phyloP scores from a whole-genome alignment of 2,113 vertebrate genomes.

The Glaucidium brasilianum region DNA sequence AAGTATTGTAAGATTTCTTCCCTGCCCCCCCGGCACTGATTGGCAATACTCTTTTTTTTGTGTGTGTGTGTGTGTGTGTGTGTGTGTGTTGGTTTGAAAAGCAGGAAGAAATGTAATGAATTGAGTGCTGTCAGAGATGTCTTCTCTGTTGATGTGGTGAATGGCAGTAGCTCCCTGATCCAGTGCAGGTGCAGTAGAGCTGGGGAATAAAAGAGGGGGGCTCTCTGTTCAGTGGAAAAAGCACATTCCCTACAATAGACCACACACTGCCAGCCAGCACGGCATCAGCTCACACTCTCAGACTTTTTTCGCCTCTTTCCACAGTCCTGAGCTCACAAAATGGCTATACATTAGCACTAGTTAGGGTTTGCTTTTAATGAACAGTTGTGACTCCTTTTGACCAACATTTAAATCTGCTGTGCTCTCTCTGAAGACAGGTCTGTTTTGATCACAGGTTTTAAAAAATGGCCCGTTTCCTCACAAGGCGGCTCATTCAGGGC shows the following conservation, averaged over 20 bases:
- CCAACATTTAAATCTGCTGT: slow-evolving; percentile 72
- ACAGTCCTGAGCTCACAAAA: slow-evolving; percentile 79
- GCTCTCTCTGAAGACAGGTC: slow-evolving; percentile 53
- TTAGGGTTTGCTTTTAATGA: slow-evolving; percentile 77
- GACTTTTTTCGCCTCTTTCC: slow-evolving; percentile 69
- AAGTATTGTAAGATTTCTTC: slow-evolving; percentile 74
- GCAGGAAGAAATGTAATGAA: slow-evolving; percentile 89
- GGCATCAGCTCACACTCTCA: slow-evolving; percentile 86
- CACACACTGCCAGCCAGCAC: slow-evolving; percentile 98
- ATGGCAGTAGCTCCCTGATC: slow-evolving; percentile 92
- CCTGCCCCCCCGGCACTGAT: slow-evolving; percentile 61
- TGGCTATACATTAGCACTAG: slow-evolving; percentile 77
- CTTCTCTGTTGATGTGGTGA: slow-evolving; percentile 87
- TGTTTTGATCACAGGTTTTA: slow-evolving; percentile 66
- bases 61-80: not conserved
- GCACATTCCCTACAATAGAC: slow-evolving; percentile 90
- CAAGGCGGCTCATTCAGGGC: slow-evolving; percentile 12
- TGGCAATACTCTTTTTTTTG: slow-evolving; percentile 69
- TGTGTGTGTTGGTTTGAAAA: slow-evolving; percentile 79
- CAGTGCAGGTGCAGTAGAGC: slow-evolving; percentile 93
- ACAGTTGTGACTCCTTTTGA: slow-evolving; percentile 75
- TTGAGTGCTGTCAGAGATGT: slow-evolving; percentile 91
- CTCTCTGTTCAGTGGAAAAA: slow-evolving; percentile 81
- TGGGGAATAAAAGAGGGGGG: slow-evolving; percentile 74
- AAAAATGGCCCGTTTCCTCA: slow-evolving; percentile 34